Percentiles rank a stretch among this genome's conserved stretches.
These are phyloP conservation scores for Chrysogorgia sp. DNA, from an alignment of 92 coral and sea anemone genomes.

Conservation along the genomic window DNA sequence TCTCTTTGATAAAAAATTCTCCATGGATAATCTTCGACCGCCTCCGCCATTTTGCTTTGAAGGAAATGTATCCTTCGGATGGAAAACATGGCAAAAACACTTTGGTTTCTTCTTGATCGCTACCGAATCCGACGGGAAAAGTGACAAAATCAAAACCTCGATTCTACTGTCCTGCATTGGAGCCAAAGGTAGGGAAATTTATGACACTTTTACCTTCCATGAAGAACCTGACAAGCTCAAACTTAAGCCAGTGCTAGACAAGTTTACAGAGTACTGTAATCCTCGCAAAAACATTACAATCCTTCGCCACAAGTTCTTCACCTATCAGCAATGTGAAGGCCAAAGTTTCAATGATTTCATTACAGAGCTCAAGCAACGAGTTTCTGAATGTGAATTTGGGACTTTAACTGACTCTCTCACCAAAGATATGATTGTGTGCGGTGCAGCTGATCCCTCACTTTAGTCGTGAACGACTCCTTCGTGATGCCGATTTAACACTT, in stretches of 20 bases:
- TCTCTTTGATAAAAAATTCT: no score
- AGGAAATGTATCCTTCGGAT: conserved; percentile 8
- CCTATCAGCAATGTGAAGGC: conserved; percentile 50
- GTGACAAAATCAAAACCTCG: conserved; percentile 46
- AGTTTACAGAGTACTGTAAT: conserved; percentile 56
- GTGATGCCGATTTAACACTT: conserved; percentile 38
- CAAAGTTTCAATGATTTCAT: conserved; percentile 49
- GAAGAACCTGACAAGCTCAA: conserved; percentile 32
- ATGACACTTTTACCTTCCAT: conserved; percentile 47
- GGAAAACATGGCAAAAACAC: conserved; percentile 47
- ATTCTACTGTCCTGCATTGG: conserved; percentile 62
- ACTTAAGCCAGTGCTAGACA: conserved; percentile 37
- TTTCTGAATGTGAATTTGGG: conserved; percentile 48
- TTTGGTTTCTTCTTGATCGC: conserved; percentile 46
- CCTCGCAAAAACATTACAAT: conserved; percentile 57
- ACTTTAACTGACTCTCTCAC: conserved; percentile 46
- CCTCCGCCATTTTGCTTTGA: no score
- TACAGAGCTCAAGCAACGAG: conserved; percentile 49
- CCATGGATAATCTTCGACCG: no score
- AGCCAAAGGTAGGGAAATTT: conserved; percentile 47
- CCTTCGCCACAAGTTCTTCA: conserved; percentile 50
- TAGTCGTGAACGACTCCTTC: conserved; percentile 35
- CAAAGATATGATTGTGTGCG: conserved; percentile 56
- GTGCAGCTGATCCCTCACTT: conserved; percentile 26
- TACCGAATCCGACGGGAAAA: conserved; percentile 36